Conservation (phyloP, 2,113 vertebrate species). For the Pedetes capensis region DNA sequence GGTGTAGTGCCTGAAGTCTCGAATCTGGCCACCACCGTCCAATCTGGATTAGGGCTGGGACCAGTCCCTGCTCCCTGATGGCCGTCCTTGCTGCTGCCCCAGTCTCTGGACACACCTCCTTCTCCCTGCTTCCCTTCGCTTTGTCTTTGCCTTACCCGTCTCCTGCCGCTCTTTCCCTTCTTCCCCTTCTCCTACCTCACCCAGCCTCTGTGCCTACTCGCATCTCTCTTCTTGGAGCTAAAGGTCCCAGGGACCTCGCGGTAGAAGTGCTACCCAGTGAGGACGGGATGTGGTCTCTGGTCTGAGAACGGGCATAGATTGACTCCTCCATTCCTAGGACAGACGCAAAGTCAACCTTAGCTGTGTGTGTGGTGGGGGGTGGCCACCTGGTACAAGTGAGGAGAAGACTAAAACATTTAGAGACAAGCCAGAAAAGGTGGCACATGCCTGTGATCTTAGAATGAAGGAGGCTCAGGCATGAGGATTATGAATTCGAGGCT, state of each 20-base stretch:
- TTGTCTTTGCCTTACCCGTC: neutral
- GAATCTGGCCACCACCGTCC: neutral
- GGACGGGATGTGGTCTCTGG: neutral
- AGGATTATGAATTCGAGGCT: no score
- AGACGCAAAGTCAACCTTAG: neutral
- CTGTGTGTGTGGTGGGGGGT: no score
- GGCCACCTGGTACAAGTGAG: neutral
- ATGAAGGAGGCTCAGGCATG: no score
- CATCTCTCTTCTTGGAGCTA: neutral
- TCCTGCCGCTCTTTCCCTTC: neutral
- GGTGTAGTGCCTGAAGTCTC: neutral
- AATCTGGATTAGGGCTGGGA: neutral
- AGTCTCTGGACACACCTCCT: neutral
- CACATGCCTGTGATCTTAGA: no score
- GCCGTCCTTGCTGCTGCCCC: neutral
- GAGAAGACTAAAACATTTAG: neutral
- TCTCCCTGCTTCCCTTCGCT: neutral
- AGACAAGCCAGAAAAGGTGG: no score
- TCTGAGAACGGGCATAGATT: neutral
- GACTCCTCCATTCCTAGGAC: neutral
- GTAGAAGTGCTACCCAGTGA: neutral
- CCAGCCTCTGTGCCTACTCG: neutral
- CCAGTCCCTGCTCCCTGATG: neutral
- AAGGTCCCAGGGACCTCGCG: neutral
- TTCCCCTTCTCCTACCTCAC: neutral